phyloP scores from a whole-genome alignment of 2,888 invertebrate genomes.

The Dryadula phaetusa region DNA sequence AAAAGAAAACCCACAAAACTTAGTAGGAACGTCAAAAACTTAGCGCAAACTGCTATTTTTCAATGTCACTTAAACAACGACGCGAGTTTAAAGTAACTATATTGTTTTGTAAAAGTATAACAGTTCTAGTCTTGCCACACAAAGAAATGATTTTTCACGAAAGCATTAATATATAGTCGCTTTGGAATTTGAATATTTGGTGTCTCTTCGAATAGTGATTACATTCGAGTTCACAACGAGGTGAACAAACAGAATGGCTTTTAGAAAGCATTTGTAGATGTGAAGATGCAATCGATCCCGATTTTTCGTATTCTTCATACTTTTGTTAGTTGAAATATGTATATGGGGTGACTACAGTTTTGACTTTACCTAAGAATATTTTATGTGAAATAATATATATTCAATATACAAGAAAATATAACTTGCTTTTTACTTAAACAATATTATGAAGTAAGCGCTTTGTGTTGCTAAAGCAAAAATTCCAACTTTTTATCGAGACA shows the following conservation, averaged over 20 bases:
- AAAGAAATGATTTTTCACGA: conserved; percentile 17
- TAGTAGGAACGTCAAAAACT: conserved; percentile 59
- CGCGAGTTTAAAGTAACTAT: conserved; percentile 50
- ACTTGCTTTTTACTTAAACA: neutral
- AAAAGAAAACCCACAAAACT: conserved; percentile 50
- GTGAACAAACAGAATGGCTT: conserved; percentile 65
- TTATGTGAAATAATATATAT: neutral
- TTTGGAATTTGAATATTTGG: conserved; percentile 56
- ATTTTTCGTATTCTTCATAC: conserved; percentile 43
- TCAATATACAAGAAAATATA: neutral
- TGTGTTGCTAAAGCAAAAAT: conserved; percentile 17
- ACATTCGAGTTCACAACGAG: conserved; percentile 57
- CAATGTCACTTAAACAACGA: conserved; percentile 54
- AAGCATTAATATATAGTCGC: conserved; percentile 40
- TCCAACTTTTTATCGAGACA: conserved; percentile 38
- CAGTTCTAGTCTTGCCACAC: conserved; percentile 26
- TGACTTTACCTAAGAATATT: neutral
- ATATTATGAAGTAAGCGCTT: conserved; percentile 8
- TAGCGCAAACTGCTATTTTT: conserved; percentile 58
- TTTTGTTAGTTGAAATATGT: conserved; percentile 15
- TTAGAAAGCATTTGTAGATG: conserved; percentile 55
- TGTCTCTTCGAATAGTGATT: conserved; percentile 58
- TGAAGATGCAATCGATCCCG: conserved; percentile 50
- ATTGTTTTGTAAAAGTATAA: conserved; percentile 48
- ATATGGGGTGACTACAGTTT: neutral